These are phyloP conservation scores for Bucco capensis DNA, from an alignment of 2,113 vertebrate genomes.

Conservation along the genomic window DNA sequence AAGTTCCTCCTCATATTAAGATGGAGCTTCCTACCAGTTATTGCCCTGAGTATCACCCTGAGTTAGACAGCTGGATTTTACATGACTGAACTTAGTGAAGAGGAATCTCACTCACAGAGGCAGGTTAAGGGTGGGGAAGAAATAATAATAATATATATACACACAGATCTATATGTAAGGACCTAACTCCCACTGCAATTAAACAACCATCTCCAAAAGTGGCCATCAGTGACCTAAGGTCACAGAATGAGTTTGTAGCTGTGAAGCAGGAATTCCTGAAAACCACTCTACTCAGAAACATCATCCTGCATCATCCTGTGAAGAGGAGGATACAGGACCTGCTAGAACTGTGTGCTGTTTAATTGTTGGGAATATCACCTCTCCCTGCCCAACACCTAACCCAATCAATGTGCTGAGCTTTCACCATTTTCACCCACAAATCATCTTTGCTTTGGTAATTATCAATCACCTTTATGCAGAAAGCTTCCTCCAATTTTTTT, in stretches of 20 bases:
- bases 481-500: slow-evolving; percentile 66
- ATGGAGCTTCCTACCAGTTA: not conserved
- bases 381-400: not conserved
- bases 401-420: not conserved
- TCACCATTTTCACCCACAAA: slow-evolving; percentile 13
- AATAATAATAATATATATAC: not conserved
- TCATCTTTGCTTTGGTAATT: slow-evolving; percentile 69
- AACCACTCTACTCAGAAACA: not conserved
- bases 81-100: not conserved
- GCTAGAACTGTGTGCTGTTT: not conserved
- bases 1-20: too few species aligned
- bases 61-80: not conserved
- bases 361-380: not conserved
- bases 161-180: too few species aligned
- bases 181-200: not conserved
- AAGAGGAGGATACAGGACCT: too few species aligned
- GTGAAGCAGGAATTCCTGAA: not conserved
- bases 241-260: not conserved
- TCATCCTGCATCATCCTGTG: not conserved
- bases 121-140: not conserved
- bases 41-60: not conserved
- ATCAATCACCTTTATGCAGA: slow-evolving; percentile 72
- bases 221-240: not conserved
- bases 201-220: not conserved
- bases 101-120: not conserved